Conservation (phyloP, 2,888 invertebrate genomes). For the Xanthia togata region DNA sequence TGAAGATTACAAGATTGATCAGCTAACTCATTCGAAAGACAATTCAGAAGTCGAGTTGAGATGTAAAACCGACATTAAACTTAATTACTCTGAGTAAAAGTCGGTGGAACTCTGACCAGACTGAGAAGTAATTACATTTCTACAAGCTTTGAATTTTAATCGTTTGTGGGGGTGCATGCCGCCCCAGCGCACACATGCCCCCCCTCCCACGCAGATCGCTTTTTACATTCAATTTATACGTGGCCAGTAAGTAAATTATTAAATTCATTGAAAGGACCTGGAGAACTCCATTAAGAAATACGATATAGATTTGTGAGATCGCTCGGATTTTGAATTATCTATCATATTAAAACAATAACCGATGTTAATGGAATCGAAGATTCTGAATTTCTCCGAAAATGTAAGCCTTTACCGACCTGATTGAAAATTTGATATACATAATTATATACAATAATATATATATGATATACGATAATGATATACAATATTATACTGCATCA, state of each 20-base stretch:
- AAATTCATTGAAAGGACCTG: slow-evolving; percentile 57
- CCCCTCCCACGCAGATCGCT: slow-evolving; percentile 56
- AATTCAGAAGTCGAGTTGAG: slow-evolving; percentile 75
- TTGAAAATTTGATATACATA: slow-evolving; percentile 30
- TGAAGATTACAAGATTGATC: slow-evolving; percentile 62
- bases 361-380: slow-evolving; percentile 46
- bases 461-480: too few relatives aligned
- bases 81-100: slow-evolving; percentile 87
- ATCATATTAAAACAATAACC: slow-evolving; percentile 36
- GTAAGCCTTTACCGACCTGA: slow-evolving; percentile 14
- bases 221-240: slow-evolving; percentile 71
- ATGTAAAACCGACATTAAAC: slow-evolving; percentile 85
- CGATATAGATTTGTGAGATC: slow-evolving; percentile 41
- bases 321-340: slow-evolving; percentile 37
- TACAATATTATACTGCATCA: neutral
- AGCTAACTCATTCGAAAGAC: slow-evolving; percentile 69
- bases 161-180: slow-evolving; percentile 72
- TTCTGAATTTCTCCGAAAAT: slow-evolving; percentile 29
- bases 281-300: slow-evolving; percentile 59
- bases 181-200: slow-evolving; percentile 65
- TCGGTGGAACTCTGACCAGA: slow-evolving; percentile 84
- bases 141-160: slow-evolving; percentile 89
- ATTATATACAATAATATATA: too few relatives aligned
- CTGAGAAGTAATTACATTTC: slow-evolving; percentile 87
- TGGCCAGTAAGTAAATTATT: slow-evolving; percentile 64